Evolutionary conservation across 2,888 invertebrate genomes (phyloP).

Genomic region (Microplitis deprimator): DNA sequence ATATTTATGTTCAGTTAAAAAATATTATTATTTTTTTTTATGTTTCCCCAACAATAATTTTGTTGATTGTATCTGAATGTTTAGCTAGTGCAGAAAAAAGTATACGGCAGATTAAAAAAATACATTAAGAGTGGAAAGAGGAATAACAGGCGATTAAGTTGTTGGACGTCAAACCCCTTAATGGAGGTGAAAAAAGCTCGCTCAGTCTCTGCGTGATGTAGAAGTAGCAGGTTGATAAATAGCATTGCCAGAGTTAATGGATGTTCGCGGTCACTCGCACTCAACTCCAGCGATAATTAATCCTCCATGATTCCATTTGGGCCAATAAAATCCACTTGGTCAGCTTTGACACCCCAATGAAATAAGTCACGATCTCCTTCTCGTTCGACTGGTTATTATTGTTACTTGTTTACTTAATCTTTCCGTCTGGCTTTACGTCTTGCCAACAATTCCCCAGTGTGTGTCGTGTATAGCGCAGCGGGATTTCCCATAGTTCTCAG

Average conservation of each 20-base stretch:
- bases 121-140: slow-evolving; percentile 13
- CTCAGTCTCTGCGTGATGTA: background rate
- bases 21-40: background rate
- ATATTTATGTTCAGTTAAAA: background rate
- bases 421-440: slow-evolving; percentile 27
- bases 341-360: slow-evolving; percentile 26
- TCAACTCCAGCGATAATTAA: slow-evolving; percentile 56
- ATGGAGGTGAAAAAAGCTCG: slow-evolving; percentile 25
- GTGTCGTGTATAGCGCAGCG: background rate
- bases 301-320: slow-evolving; percentile 53
- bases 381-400: slow-evolving; percentile 32
- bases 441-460: slow-evolving; percentile 34
- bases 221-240: slow-evolving; percentile 33
- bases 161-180: slow-evolving; percentile 33
- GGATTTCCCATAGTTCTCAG: slow-evolving; percentile 39
- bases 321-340: slow-evolving; percentile 52
- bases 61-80: background rate
- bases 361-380: slow-evolving; percentile 13
- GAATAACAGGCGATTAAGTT: slow-evolving; percentile 22
- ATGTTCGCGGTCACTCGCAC: slow-evolving; percentile 41
- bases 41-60: background rate
- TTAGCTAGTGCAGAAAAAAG: background rate
- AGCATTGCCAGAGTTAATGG: slow-evolving; percentile 32
- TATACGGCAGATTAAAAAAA: background rate
- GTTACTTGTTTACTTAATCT: slow-evolving; percentile 15